A percentile compares a stretch with the other conserved stretches of the same genome.
Evolutionary conservation across 2,113 vertebrate genomes (phyloP).

Genomic region (Plectropomus leopardus): DNA sequence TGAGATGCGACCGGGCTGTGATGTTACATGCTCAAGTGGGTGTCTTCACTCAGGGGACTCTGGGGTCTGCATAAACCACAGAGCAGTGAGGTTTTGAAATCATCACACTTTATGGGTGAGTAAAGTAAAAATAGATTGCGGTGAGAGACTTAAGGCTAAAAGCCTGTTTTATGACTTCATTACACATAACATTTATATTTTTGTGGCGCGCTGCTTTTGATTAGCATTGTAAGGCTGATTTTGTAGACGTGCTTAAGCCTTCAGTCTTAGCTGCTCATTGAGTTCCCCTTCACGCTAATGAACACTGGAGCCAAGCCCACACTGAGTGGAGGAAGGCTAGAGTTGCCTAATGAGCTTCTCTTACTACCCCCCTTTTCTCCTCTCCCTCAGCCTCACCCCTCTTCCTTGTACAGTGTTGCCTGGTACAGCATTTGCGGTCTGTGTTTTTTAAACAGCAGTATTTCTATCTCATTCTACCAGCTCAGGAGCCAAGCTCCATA

Average conservation of each 20-base stretch:
- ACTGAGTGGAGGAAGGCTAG: constrained; percentile 73
- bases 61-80: constrained; percentile 71
- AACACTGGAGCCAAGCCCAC: constrained; percentile 78
- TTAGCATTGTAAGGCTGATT: constrained; percentile 77
- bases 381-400: constrained; percentile 45
- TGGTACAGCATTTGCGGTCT: constrained; percentile 45
- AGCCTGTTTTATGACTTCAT: constrained; percentile 81
- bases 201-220: constrained; percentile 73
- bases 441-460: constrained; percentile 23
- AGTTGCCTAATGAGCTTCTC: constrained; percentile 82
- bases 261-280: constrained; percentile 73
- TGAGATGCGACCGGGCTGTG: constrained; percentile 40
- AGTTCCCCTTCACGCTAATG: constrained; percentile 77
- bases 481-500: constrained; percentile 51
- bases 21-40: constrained; percentile 59
- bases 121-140: constrained; percentile 81
- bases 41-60: constrained; percentile 63
- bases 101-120: constrained; percentile 78
- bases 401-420: constrained; percentile 45
- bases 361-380: constrained; percentile 59
- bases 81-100: constrained; percentile 73
- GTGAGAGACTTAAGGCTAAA: constrained; percentile 73
- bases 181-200: constrained; percentile 82
- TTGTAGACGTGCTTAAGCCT: constrained; percentile 63
- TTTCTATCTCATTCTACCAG: constrained; percentile 48